Percentiles rank a stretch among this genome's conserved stretches.
Evolutionary conservation across 2,113 vertebrate genomes (phyloP).

Genomic region (Echinops telfairi): DNA sequence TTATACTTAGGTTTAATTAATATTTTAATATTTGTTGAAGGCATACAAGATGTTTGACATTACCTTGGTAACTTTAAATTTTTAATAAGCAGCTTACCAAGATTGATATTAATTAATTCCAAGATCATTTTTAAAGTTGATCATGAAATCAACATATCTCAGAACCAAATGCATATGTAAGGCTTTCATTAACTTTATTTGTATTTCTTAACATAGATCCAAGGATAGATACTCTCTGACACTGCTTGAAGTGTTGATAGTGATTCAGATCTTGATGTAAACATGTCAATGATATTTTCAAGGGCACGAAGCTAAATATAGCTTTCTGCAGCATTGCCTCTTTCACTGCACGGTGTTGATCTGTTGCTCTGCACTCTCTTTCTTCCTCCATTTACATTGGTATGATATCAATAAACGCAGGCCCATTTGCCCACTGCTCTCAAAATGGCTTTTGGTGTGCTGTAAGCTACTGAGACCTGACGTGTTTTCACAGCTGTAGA

Average conservation of each 20-base stretch:
- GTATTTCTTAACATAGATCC: constrained; percentile 35
- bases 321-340: background rate
- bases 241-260: constrained; percentile 29
- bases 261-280: constrained; percentile 65
- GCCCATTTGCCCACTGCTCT: constrained; percentile 9
- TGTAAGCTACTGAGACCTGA: constrained; percentile 54
- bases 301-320: constrained; percentile 56
- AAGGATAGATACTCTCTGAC: constrained; percentile 26
- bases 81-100: constrained; percentile 40
- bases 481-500: constrained; percentile 68
- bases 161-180: background rate
- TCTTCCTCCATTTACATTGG: background rate
- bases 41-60: background rate
- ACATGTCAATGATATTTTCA: constrained; percentile 54
- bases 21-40: constrained; percentile 61
- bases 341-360: background rate
- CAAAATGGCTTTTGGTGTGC: constrained; percentile 49
- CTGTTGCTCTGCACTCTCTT: constrained; percentile 32
- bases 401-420: constrained; percentile 48
- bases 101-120: background rate
- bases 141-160: constrained; percentile 53
- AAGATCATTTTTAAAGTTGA: constrained; percentile 59
- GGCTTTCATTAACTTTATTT: constrained; percentile 27
- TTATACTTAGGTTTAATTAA: constrained; percentile 11
- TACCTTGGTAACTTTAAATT: constrained; percentile 46